Percentiles rank a stretch among this genome's conserved stretches.
These are phyloP conservation scores for Nipponia nippon DNA, from an alignment of 2,113 vertebrate species.

Conservation along the genomic window DNA sequence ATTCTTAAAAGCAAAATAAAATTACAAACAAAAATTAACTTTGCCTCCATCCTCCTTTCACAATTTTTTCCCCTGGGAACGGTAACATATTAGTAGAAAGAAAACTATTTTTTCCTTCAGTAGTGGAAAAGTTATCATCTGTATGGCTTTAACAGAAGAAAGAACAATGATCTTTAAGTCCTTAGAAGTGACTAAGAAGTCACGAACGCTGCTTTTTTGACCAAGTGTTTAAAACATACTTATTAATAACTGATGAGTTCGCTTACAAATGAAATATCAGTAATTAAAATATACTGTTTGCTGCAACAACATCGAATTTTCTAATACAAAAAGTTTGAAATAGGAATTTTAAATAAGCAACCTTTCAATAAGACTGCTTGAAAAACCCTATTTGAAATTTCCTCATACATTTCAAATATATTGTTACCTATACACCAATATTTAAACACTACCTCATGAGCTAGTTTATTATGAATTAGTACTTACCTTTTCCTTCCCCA, in stretches of 20 bases:
- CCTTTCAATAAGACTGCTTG: not conserved
- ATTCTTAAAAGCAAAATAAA: not conserved
- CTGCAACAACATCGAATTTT: not conserved
- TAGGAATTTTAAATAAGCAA: not conserved
- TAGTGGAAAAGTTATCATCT: not conserved
- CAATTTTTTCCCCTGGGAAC: not conserved
- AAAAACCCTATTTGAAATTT: not conserved
- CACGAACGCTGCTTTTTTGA: not conserved
- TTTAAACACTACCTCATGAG: not conserved
- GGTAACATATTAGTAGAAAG: not conserved
- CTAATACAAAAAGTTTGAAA: not conserved
- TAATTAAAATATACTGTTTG: not conserved
- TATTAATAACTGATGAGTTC: not conserved
- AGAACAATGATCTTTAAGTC: not conserved
- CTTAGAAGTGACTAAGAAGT: not conserved
- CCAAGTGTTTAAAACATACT: not conserved
- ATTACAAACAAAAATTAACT: not conserved
- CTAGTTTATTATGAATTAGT: not conserved
- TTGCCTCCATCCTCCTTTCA: not conserved
- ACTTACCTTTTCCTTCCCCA: slow-evolving; percentile 68
- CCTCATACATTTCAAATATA: not conserved
- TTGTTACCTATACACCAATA: not conserved
- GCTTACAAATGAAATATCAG: not conserved
- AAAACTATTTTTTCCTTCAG: not conserved
- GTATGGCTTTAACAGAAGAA: not conserved